Base-by-base conservation (phyloP, 2,113 vertebrate species). In the Neolamprologus caudopunctatus region DNA sequence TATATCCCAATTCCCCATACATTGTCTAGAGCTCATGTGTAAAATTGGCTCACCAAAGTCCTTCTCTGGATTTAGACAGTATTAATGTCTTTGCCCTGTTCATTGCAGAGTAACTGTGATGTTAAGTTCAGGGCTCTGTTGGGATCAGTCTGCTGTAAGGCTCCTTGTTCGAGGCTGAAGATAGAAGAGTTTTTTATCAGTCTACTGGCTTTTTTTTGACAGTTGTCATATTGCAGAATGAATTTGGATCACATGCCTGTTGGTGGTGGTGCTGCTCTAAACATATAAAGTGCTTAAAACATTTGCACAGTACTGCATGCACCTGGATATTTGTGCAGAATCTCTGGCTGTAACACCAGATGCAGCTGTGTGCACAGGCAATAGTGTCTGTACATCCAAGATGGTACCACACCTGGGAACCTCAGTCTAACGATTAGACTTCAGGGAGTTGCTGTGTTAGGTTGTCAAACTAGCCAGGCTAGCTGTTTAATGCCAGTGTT, bases 281-380 rank as follows among this genome's bases (percentile, higher is more conserved):
- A 78, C 71, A 12, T 26, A 12, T 81, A 57, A 31, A 45, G 54
- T 2, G 17, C 21, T 45, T 61, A 42, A 45, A 61, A 81, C 37
- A 28, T n/a, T 45, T 58, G 24, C 37, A 61, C 24, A 61, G 16
- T 13, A 57, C 53, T 58, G 35, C 33, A 42, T 58, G 35, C 53
- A 58, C 16, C 33, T 81, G 24, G 37, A 81, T 53, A 57, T 54
- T 57, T 81, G 71, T 75, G 53, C 33, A 58, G 35, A 81, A 24
- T 45, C 10, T 81, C 6, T n/a, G 42, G 42, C 42, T 78, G 42
- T 31, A 31, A 78, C 26, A 78, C 71, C 26, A 19, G 24, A 50
- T 31, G 47, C 71, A 78, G 2, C 42, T 19, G 26, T 78, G 26
- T 78, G 71, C 26, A 45, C 7, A 21, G 80, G 80, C 21, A 42